Percentiles rank a stretch among this genome's conserved stretches.
Conservation (phyloP, 2,113 vertebrate species). For the Thalassarche chlororhynchos region DNA sequence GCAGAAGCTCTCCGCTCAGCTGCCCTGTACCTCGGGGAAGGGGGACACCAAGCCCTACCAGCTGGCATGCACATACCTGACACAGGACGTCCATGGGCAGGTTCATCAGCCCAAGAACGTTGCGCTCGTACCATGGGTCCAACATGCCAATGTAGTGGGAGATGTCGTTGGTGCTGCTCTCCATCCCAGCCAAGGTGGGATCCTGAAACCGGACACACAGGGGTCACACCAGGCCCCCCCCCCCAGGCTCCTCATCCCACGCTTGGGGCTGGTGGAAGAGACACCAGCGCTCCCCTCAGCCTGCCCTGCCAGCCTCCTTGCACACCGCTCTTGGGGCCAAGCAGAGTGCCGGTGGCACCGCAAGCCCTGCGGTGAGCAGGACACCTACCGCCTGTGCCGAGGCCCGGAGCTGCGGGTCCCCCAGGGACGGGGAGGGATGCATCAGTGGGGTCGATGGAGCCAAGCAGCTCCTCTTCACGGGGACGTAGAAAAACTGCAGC, state of each 20-base stretch:
- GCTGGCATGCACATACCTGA: conserved; percentile 74
- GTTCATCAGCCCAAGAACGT: conserved; percentile 88
- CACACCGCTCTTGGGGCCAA: fast-evolving
- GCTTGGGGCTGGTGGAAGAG: neutral
- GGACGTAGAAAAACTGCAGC: conserved; percentile 92
- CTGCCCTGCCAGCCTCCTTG: fast-evolving
- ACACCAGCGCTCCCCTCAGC: neutral
- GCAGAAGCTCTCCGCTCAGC: neutral
- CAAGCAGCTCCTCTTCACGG: conserved; percentile 80
- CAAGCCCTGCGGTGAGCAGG: fast-evolving
- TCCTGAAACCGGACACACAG: conserved; percentile 16
- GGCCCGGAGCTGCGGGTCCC: conserved; percentile 2
- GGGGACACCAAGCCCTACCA: neutral
- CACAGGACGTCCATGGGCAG: conserved; percentile 88
- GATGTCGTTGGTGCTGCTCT: conserved; percentile 91
- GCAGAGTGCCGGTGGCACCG: fast-evolving
- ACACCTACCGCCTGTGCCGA: conserved; percentile 28
- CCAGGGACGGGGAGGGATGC: neutral
- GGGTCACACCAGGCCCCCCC: neutral
- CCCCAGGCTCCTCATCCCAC: neutral
- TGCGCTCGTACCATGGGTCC: conserved; percentile 96
- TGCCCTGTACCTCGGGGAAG: neutral
- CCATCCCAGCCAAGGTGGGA: neutral
- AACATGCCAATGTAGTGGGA: conserved; percentile 93
- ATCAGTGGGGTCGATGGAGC: neutral